Evolutionary conservation across 2,797 vertebrate genomes (phyloP), one percentile per base, ranked within the genome.

Genomic region (Loriculus beryllinus): DNA sequence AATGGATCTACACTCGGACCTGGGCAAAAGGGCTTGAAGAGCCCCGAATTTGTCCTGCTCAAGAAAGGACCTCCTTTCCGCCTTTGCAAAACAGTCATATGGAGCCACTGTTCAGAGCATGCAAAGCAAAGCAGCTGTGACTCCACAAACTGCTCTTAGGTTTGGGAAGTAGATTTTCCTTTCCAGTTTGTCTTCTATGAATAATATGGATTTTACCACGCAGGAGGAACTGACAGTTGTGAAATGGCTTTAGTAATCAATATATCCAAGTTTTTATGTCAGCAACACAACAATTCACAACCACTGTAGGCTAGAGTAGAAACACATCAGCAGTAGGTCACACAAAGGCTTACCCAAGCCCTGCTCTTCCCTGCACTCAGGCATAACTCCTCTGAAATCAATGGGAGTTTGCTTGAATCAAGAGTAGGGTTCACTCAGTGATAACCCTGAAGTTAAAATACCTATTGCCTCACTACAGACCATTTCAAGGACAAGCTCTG

Each of bases 391-490:
- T 42, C 48, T 29, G 16, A 94, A 93, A 95, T 64, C 81, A 93
- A 29, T 33, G 49, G 43, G 57, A 90, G 81, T 84, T 91, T 75
- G 12, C 57, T 57, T 3, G 12, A 90, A 49, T 52, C 63, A 87
- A 51, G 68, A 93, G 26, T 48, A 63, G 52, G 47, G 48, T 78
- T 82, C 17, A 1, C 59, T 42, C 20, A 1, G 63, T 65, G 48
- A 37, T 82, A 91, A 92, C 72, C 76, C 81, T 52, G 26, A 42
- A 91, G 76, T 78, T 95, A 88, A 93, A 89, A 69, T 48, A 84
- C 10, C 88, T 69, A 19, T 62, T 82, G 70, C 68, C 94, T 82
- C 74, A 57, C 67, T 54, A 35, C 8, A 86, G 79, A 92, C 81
- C 67, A 59, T 86, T 91, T 92, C 67, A 92, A 95, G 89, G 48